A percentile compares a stretch with the other conserved stretches of the same genome.
These are phyloP conservation scores for Phylloscopus whistleri DNA, from an alignment of 2,113 vertebrate species.

Conservation along the genomic window DNA sequence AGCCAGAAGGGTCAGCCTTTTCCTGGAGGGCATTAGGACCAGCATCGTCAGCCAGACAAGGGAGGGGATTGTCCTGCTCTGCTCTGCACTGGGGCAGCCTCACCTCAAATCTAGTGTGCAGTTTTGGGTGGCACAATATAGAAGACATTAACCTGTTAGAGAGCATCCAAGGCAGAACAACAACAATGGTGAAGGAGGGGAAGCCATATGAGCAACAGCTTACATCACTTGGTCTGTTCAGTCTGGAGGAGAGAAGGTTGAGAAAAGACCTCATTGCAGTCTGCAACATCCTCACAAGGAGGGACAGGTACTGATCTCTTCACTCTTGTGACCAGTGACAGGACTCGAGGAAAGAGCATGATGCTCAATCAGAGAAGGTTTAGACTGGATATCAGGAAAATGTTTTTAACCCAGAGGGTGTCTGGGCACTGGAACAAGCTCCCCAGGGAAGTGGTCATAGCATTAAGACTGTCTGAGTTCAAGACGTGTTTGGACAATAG, in stretches of 20 bases:
- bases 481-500: background rate
- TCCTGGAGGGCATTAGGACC: background rate
- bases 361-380: background rate
- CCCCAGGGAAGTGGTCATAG: background rate
- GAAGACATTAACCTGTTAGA: background rate
- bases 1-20: rapidly evolving
- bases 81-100: background rate
- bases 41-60: rapidly evolving
- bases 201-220: background rate
- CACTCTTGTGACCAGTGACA: background rate
- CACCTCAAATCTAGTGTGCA: rapidly evolving
- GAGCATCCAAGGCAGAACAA: background rate
- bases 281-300: background rate
- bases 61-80: background rate
- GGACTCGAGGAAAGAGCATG: rapidly evolving
- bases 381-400: background rate
- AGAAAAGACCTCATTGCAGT: background rate
- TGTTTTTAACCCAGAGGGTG: background rate
- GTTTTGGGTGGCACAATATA: background rate
- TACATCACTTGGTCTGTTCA: background rate
- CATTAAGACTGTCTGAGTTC: background rate
- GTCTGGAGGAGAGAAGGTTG: background rate
- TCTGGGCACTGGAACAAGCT: background rate
- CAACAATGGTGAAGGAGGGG: background rate
- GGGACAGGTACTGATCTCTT: background rate